Conservation (phyloP, 2,113 vertebrate genomes). For the Dicrurus megarhynchus region DNA sequence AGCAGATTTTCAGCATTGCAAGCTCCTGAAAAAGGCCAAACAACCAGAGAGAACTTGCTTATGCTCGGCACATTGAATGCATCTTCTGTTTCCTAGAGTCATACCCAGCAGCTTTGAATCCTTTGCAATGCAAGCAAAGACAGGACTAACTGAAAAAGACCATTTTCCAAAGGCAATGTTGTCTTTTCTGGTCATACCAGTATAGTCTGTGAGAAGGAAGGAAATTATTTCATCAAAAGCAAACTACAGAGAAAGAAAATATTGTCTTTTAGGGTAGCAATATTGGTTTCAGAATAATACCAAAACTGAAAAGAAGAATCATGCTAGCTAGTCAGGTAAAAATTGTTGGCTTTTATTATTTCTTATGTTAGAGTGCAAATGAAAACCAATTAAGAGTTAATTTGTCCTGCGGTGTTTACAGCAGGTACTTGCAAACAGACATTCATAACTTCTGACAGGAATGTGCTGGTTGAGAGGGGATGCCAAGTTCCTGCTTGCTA, state of each 20-base stretch:
- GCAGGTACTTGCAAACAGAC: background rate
- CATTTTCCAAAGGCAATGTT: background rate
- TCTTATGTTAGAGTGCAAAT: background rate
- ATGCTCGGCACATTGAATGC: background rate
- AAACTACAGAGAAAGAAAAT: background rate
- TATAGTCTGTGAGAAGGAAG: background rate
- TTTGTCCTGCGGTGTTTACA: background rate
- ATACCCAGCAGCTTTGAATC: background rate
- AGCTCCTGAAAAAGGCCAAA: background rate
- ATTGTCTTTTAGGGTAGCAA: background rate
- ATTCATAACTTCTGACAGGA: background rate
- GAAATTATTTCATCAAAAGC: background rate
- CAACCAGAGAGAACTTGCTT: background rate
- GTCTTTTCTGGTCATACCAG: background rate
- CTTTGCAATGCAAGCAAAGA: background rate
- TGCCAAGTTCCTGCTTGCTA: background rate
- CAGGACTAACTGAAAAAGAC: background rate
- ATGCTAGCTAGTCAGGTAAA: constrained; percentile 43
- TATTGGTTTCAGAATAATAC: background rate
- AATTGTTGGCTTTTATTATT: background rate
- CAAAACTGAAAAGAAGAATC: background rate
- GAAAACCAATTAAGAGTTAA: background rate
- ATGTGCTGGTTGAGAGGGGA: background rate
- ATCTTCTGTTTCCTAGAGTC: background rate
- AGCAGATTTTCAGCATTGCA: background rate